phyloP scores from a whole-genome alignment of 2,797 vertebrate genomes.

The Protonibea diacanthus region DNA sequence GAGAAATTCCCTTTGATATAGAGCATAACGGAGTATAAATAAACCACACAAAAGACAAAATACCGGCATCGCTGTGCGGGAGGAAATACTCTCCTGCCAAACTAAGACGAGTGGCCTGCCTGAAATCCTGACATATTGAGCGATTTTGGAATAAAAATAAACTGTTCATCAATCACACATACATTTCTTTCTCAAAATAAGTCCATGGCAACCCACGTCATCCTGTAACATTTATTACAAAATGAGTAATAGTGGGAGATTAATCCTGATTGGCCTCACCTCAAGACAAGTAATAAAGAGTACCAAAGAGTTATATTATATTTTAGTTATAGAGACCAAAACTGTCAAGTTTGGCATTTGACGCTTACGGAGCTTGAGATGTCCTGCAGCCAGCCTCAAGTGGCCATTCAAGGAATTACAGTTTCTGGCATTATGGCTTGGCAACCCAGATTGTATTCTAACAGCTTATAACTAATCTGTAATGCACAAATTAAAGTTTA shows the following conservation, averaged over 20 bases:
- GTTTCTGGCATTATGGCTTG: neutral
- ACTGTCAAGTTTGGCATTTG: no score
- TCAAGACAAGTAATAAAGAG: neutral
- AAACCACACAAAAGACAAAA: conserved; percentile 70
- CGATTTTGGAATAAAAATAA: conserved; percentile 13
- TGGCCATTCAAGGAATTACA: no score
- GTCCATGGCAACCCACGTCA: neutral
- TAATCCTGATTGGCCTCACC: neutral
- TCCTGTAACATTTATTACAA: neutral
- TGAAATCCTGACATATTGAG: conserved; percentile 1
- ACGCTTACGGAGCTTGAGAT: no score
- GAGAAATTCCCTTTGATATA: conserved; percentile 75
- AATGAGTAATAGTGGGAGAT: conserved; percentile 9
- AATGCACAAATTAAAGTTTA: neutral
- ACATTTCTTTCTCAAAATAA: conserved; percentile 1
- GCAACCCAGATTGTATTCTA: neutral
- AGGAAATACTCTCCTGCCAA: conserved; percentile 43
- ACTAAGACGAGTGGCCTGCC: conserved; percentile 22
- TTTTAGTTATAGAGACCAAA: neutral
- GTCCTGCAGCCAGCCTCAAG: no score
- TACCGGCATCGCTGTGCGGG: conserved; percentile 32
- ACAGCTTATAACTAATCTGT: neutral
- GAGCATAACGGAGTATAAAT: conserved; percentile 68
- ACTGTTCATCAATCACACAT: neutral
- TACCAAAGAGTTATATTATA: no score